Base-by-base conservation (phyloP, 1,140 invertebrate genomes). In the Tribolium castaneum region DNA sequence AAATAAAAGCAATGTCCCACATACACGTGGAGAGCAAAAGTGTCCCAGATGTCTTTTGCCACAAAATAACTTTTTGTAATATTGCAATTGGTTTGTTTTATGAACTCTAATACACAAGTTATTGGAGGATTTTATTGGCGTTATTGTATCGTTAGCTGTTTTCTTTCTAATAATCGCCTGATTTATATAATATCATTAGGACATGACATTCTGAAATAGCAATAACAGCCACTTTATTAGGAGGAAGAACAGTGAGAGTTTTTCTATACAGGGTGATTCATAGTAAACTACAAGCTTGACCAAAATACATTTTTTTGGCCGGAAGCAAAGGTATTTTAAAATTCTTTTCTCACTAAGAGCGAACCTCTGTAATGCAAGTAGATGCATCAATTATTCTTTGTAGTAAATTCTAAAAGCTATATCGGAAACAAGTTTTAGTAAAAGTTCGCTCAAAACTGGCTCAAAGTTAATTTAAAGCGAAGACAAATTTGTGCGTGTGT, bases 71-170 rank as follows among this genome's bases (percentile, higher is more conserved):
- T 16, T 56, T 56, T 16, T 56, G 0, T 56, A 56, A 56, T 16
- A 56, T 56, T 56, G 12, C 22, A 16, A 59, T 59, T 25, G 54
- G 19, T 30, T 59, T 59, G 7, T 30, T 59, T 30, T 59, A 19
- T 25, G 19, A 25, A 59, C 14, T 10, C 19, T 59, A 59, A 59
- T 59, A 59, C n/a, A 59, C 16, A 19, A 12, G 14, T 59, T 59
- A 59, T 59, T 22, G 19, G 54, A 22, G 54, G 25, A 19, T 59
- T 59, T 59, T 59, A 59, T 59, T 59, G 54, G 7, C 25, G 19
- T 59, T 59, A 59, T 59, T 59, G 22, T 25, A 3, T 59, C 22
- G 14, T 59, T 25, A 4, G 2, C 7, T 45, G n/a, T 45, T 45
- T 45, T 45, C 39, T 59, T 59, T 25, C 54, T 25, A 59, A 59